Conservation (phyloP, 2,113 vertebrate genomes). For the Aplodontia rufa region DNA sequence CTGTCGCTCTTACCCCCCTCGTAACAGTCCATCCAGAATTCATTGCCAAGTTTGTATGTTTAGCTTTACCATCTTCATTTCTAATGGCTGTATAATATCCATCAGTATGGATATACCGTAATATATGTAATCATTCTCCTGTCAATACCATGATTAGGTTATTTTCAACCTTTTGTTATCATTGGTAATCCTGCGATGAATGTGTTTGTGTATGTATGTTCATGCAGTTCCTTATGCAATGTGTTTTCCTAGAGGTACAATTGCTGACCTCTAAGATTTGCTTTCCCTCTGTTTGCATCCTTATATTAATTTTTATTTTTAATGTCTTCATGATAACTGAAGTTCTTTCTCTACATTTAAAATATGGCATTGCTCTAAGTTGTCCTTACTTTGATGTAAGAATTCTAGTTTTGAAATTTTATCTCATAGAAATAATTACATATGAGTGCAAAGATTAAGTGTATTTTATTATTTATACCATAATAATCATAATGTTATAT, state of each 20-base stretch:
- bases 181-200: not conserved
- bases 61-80: not conserved
- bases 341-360: conserved; percentile 15
- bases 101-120: not conserved
- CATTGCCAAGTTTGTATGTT: not conserved
- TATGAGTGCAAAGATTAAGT: not conserved
- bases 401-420: conserved; percentile 43
- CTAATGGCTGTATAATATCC: not conserved
- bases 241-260: not conserved
- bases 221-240: not conserved
- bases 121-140: not conserved
- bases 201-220: not conserved
- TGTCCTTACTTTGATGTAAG: not conserved
- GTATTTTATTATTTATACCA: not conserved
- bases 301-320: not conserved
- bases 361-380: not conserved
- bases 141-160: not conserved
- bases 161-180: not conserved
- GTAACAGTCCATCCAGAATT: not conserved
- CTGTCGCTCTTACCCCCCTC: not conserved
- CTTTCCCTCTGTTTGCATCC: not conserved
- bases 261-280: not conserved
- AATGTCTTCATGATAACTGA: not conserved
- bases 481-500: not conserved
- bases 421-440: conserved; percentile 13